Percentiles rank a stretch among this genome's conserved stretches.
Evolutionary conservation across 2,888 invertebrate species (phyloP).

Genomic region (Priapulus caudatus): DNA sequence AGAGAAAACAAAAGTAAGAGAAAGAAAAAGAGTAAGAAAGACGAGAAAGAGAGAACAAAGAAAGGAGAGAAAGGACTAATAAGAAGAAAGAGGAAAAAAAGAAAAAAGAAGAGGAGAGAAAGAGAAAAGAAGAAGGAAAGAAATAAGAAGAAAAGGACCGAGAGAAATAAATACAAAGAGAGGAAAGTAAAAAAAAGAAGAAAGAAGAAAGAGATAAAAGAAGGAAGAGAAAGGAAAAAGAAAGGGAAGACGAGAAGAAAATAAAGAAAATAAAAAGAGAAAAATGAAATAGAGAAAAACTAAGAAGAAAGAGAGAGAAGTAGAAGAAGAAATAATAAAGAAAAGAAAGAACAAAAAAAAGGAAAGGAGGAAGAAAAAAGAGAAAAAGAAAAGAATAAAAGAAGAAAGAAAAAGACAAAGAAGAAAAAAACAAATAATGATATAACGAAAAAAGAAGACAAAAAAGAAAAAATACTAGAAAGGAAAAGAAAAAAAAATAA

Average conservation of each 20-base stretch:
- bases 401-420: constrained; percentile 4
- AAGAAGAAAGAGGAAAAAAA: background rate
- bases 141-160: background rate
- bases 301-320: constrained; percentile 5
- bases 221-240: background rate
- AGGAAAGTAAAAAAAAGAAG: background rate
- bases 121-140: no score
- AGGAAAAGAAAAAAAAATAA: constrained; percentile 4
- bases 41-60: no score
- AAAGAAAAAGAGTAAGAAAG: constrained; percentile 1
- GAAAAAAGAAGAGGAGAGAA: constrained; percentile 3
- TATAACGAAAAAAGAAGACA: background rate
- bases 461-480: constrained; percentile 4
- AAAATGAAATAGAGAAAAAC: background rate
- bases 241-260: background rate
- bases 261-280: background rate
- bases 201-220: background rate
- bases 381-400: background rate
- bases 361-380: background rate
- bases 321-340: constrained; percentile 13
- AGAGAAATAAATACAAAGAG: constrained; percentile 1
- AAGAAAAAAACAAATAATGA: background rate
- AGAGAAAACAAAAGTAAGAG: background rate
- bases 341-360: constrained; percentile 10
- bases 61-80: background rate